Conservation (phyloP, 2,797 vertebrate genomes). For the Chrosomus eos region DNA sequence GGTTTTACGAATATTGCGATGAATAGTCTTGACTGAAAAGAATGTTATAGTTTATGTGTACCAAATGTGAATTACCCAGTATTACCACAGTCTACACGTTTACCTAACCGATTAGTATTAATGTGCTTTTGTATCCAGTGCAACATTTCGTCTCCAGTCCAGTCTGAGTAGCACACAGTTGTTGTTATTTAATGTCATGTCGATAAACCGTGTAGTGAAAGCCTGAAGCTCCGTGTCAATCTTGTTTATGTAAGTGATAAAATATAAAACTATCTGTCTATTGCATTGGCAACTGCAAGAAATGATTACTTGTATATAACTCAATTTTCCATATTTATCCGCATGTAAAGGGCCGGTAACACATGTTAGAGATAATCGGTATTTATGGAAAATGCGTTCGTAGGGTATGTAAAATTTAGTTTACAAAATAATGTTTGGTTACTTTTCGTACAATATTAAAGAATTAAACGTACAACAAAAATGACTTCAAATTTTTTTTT, state of each 20-base stretch:
- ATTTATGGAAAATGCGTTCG: conserved; percentile 99
- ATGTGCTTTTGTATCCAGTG: conserved; percentile 99
- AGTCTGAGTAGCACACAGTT: conserved; percentile 99
- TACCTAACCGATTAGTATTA: conserved; percentile 99
- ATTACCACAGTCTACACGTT: conserved; percentile 99
- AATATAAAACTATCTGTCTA: conserved; percentile 95
- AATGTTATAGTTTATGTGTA: conserved; percentile 99
- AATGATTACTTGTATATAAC: conserved; percentile 96
- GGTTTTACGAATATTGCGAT: conserved; percentile 88
- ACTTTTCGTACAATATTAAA: conserved; percentile 99
- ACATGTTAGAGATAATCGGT: conserved; percentile 99
- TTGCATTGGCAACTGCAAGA: conserved; percentile 95
- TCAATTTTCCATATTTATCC: conserved; percentile 99
- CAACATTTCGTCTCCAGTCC: conserved; percentile 99
- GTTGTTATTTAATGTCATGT: conserved; percentile 99
- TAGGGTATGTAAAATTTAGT: conserved; percentile 97
- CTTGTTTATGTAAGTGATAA: conserved; percentile 99
- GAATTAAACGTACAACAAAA: conserved; percentile 91
- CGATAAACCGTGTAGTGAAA: conserved; percentile 99
- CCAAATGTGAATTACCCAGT: conserved; percentile 99
- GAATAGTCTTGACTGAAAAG: conserved; percentile 97
- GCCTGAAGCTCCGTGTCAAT: conserved; percentile 99
- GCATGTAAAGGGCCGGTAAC: conserved; percentile 99
- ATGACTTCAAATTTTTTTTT: conserved; percentile 89
- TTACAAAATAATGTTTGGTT: conserved; percentile 99